Base-by-base conservation (phyloP, 2,888 invertebrate genomes). In the Calameuta filiformis region DNA sequence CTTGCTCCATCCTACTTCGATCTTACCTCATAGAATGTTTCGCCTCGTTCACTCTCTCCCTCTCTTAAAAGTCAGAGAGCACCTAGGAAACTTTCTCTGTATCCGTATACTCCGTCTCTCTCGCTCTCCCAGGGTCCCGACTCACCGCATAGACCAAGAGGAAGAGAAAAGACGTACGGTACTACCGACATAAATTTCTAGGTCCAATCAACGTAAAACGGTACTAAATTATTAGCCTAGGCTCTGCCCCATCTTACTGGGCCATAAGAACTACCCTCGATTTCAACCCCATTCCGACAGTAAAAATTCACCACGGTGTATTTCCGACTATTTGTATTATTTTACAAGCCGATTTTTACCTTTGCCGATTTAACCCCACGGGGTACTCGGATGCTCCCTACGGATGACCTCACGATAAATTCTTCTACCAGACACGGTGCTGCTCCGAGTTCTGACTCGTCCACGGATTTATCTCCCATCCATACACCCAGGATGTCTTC, bases 131-230 rank as follows among this genome's bases (percentile, higher is more conserved):
- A 6, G 23, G 23, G 9, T 56, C 23, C 23, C 56, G 56, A 9
- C 56, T 56, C 6, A 2, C 56, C 9, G 56, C 56, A 23, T 56
- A 23, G 56, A 56, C 56, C 56, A 56, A 56, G 56, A 56, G 23
- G 9, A 9, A 56, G 56, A 23, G 56, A 56, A 31, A 76, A 77
- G 71, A 73, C 73, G 15, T 15, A 71, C 76, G 77, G 56, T 56
- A 23, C 56, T 78, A 81, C 79, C 81, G 81, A 85, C 84, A 89
- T 89, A 89, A 89, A 89, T 89, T 71, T 87, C 79, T 85, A 79
- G 80, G 81, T 88, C 87, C 89, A 89, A 90, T 89, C 90, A 88
- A 87, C 88, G 87, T 90, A 88, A 90, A 90, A 89, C 89, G 89
- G 86, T 89, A 87, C 87, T 89, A 89, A 90, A 90, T 90, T 90